phyloP scores from a whole-genome alignment of 2,888 invertebrate species.

The Metallyticus violacea region DNA sequence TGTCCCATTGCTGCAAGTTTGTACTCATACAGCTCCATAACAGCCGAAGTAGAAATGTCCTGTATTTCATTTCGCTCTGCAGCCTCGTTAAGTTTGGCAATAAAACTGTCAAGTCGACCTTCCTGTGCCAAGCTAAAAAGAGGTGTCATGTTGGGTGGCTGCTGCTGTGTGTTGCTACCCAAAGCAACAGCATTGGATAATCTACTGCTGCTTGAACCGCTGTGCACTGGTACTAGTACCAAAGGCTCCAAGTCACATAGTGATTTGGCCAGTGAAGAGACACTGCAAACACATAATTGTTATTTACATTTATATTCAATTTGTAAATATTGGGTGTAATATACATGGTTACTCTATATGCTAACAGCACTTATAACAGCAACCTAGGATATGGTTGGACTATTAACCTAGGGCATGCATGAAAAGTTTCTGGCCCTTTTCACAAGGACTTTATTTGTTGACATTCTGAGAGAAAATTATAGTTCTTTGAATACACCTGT shows the following conservation, averaged over 20 bases:
- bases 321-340: too few relatives aligned
- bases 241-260: slow-evolving; percentile 45
- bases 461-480: too few relatives aligned
- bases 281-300: slow-evolving; percentile 36
- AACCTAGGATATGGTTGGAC: too few relatives aligned
- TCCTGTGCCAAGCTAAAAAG: slow-evolving; percentile 51
- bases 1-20: slow-evolving; percentile 54
- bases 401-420: too few relatives aligned
- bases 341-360: too few relatives aligned
- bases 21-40: slow-evolving; percentile 71
- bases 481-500: too few relatives aligned
- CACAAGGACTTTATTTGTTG: too few relatives aligned
- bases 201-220: slow-evolving; percentile 23
- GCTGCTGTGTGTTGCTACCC: slow-evolving; percentile 27
- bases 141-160: slow-evolving; percentile 46
- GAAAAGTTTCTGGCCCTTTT: too few relatives aligned
- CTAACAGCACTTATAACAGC: too few relatives aligned
- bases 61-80: slow-evolving; percentile 46
- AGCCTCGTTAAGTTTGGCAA: slow-evolving; percentile 49
- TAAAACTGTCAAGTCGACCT: slow-evolving; percentile 51
- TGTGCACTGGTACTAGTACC: slow-evolving; percentile 40
- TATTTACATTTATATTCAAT: too few relatives aligned
- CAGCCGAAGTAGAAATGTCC: slow-evolving; percentile 61
- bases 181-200: neutral
- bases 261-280: slow-evolving; percentile 41